Conservation (phyloP, 92 coral and sea anemone species). For the Hydrozoanthus gracilis region DNA sequence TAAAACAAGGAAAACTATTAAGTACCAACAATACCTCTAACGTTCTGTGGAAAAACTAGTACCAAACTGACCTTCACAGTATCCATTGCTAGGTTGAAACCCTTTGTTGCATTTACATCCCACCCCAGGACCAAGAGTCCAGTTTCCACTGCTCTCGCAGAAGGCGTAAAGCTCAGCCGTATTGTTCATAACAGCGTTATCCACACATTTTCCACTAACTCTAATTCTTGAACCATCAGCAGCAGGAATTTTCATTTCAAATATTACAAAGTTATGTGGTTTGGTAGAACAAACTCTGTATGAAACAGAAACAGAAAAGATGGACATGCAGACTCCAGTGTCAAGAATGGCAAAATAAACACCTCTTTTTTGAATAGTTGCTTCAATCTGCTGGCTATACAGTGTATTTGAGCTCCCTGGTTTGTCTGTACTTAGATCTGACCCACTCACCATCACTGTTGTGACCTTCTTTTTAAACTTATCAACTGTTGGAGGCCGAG, state of each 20-base stretch:
- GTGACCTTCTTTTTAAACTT: conserved; percentile 5
- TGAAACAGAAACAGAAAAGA: conserved; percentile 36
- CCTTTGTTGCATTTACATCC: background rate
- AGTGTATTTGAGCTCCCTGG: conserved; percentile 19
- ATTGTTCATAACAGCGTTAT: background rate
- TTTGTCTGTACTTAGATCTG: background rate
- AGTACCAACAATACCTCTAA: background rate
- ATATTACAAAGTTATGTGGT: conserved; percentile 15
- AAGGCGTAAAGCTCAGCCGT: background rate
- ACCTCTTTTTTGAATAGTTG: conserved; percentile 8
- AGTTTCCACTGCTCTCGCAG: conserved; percentile 28
- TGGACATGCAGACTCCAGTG: conserved; percentile 26
- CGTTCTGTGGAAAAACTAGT: background rate
- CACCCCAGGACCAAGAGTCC: conserved; percentile 10
- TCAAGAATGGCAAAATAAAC: conserved; percentile 29
- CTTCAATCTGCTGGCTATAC: background rate
- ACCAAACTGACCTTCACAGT: background rate
- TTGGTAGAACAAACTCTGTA: conserved; percentile 24
- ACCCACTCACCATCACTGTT: background rate
- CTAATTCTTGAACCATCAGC: conserved; percentile 3
- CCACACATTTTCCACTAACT: conserved; percentile 20
- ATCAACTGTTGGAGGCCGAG: conserved; percentile 1
- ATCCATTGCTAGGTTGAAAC: background rate
- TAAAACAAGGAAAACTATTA: background rate
- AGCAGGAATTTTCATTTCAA: background rate